Conservation (phyloP, 2,888 invertebrate species). For the Cheiracanthium punctorium region DNA sequence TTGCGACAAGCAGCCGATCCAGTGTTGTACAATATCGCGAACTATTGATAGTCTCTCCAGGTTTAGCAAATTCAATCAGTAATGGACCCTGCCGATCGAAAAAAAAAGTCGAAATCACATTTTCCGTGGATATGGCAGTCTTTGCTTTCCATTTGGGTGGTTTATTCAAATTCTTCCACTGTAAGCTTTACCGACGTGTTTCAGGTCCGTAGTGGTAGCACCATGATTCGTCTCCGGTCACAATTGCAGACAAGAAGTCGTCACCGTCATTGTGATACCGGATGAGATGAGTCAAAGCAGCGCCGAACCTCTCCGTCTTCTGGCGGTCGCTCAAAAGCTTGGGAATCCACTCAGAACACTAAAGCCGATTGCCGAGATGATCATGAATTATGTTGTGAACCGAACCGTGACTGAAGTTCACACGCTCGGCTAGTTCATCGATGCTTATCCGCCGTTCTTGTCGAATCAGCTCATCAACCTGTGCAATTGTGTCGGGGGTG, state of each 20-base stretch:
- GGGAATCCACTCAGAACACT: not conserved
- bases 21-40: no score
- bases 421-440: not conserved
- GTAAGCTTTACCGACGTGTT: not conserved
- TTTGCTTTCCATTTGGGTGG: not conserved
- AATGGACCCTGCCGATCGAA: no score
- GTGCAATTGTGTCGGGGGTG: no score
- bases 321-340: slow-evolving; percentile 8
- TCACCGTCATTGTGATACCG: slow-evolving; percentile 1
- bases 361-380: slow-evolving; percentile 19
- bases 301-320: not conserved
- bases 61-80: no score
- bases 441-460: no score
- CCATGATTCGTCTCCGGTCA: slow-evolving; percentile 11
- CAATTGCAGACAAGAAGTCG: slow-evolving; percentile 17
- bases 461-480: no score
- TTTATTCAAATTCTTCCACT: not conserved
- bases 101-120: no score
- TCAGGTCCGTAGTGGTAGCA: not conserved
- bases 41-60: no score
- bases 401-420: not conserved
- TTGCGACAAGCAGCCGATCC: no score
- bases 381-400: slow-evolving; percentile 23
- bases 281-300: not conserved
- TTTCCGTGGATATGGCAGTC: no score